Evolutionary conservation across 2,888 invertebrate genomes (phyloP), one percentile per base, ranked within the genome.

Genomic region (Aspidiotus rigidus): DNA sequence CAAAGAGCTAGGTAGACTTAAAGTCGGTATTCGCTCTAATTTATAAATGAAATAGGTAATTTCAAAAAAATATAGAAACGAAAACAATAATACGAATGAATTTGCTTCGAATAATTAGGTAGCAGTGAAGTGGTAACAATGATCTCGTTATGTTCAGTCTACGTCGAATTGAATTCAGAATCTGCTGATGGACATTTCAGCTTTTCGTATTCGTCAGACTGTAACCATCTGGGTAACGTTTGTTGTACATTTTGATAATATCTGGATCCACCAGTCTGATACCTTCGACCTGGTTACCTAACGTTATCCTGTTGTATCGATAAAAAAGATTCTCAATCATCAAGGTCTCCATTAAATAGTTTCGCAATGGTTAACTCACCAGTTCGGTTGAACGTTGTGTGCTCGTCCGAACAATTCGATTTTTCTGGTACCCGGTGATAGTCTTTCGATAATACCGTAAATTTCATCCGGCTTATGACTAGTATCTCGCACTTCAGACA

Each of bases 381-480:
- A 98, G 77, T 98, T 98, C 0, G 96, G 97, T 78, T 98, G 97
- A 0, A 97, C 91, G 77, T 98, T 98, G 78, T 98, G 97, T 0
- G 95, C 95, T 69, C 98, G 81, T 0, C 98, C 98, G 77, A 98
- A 98, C 15, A 98, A 81, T 79, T 98, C 98, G 71, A 98, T 94
- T 81, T 98, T 98, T 70, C 96, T 84, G 0, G 96, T 96, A 0
- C 97, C 96, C 0, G 98, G 98, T 72, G 96, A 94, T 64, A 98
- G 83, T 66, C 98, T 82, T 77, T 98, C 97, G 73, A 97, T 97
- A 74, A 97, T 95, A 11, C 95, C 98, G 77, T 98, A 98, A 74
- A 98, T 94, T 80, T 98, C 98, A 79, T 98, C 98, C 0, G 98
- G 98, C 77, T 98, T 98, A 79, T 98, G 97, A 75, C 93, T 93